Evolutionary conservation across 1,140 invertebrate genomes (phyloP), one percentile per base, ranked within the genome.

Genomic region (Anastatus disparis): DNA sequence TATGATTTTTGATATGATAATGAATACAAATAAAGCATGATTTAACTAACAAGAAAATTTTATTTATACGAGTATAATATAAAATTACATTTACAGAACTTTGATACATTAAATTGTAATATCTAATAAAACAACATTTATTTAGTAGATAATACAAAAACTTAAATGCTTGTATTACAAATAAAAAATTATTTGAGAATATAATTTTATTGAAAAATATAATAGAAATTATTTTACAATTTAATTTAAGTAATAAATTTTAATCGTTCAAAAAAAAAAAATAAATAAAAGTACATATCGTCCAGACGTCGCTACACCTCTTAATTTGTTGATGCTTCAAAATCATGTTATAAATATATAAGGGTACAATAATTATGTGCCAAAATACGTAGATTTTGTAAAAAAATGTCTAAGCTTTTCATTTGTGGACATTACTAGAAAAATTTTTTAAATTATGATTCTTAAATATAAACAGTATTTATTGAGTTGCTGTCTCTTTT

Each of bases 81-180:
- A 20, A 53, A 55, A 50, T 63, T 20, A 56, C 38, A 70, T 53
- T 63, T 62, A 53, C 38, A 70, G 17, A 52, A 61, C 17, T 62
- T 70, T 48, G 61, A 53, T 61, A 61, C 10, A 42, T 42, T n/a
- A n/a, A n/a, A 26, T 55, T 35, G 20, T 12, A 55, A 69, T 38
- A 13, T 9, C 56, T 55, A 50, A 69, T 40, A 48, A 59, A 68
- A 31, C 46, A 42, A 61, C n/a, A 42, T 62, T 52, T 17, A 0
- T 31, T 55, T 35, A 62, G 31, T 44, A 62, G 53, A 42, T 35
- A 62, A 62, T 62, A 24, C 26, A 42, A 52, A 61, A 48, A 52
- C 2, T n/a, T n/a, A n/a, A n/a, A 40, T 35, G 17, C 1, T 24
- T 42, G 10, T 65, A 38, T 24, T 29, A 22, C n/a, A 48, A 62